Evolutionary conservation across 2,113 vertebrate genomes (phyloP).

Genomic region (Rutilus rutilus): DNA sequence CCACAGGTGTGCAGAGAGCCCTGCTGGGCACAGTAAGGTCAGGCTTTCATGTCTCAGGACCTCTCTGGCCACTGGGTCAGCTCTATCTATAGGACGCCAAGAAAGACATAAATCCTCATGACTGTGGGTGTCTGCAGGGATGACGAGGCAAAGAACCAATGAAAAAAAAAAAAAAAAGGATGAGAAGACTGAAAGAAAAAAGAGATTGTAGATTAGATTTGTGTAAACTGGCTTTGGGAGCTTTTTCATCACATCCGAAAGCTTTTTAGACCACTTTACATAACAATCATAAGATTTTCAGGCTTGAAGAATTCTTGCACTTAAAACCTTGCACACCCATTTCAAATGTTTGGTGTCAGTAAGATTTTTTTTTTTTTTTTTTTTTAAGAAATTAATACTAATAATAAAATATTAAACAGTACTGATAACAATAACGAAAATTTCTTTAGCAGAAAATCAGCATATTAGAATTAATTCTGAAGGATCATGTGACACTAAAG

Average conservation of each 20-base stretch:
- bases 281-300: neutral
- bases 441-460: too few relatives aligned
- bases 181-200: neutral
- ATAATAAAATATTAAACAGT: too few relatives aligned
- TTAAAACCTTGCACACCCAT: too few relatives aligned
- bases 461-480: too few relatives aligned
- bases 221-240: neutral
- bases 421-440: too few relatives aligned
- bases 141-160: conserved; percentile 33
- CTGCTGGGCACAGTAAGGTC: conserved; percentile 38
- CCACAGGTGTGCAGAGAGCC: conserved; percentile 47
- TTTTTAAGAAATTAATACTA: too few relatives aligned
- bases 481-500: too few relatives aligned
- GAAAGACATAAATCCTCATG: conserved; percentile 52
- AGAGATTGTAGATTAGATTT: neutral
- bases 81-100: conserved; percentile 43
- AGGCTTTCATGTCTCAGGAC: conserved; percentile 47
- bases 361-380: too few relatives aligned
- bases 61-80: conserved; percentile 54
- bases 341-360: too few relatives aligned
- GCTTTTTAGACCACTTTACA: neutral
- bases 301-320: neutral
- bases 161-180: conserved; percentile 16
- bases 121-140: conserved; percentile 47
- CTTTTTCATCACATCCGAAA: neutral